Evolutionary conservation across 2,888 invertebrate species (phyloP), one percentile per base, ranked within the genome.

Genomic region (Trichopoda pennipes): DNA sequence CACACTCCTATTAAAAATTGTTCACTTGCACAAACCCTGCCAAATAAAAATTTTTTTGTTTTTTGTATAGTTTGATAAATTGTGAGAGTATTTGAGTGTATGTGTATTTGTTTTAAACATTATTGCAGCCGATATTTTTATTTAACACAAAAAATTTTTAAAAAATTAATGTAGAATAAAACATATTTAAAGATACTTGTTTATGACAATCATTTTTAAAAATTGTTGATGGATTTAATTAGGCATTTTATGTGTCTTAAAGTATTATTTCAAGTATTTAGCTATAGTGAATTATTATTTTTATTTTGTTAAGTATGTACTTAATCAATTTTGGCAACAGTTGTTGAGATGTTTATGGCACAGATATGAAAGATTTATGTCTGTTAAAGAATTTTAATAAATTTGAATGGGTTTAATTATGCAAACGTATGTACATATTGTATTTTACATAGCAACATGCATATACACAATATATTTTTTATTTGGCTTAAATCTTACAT

Each of bases 181-280:
- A 53, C 53, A 17, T 61, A 56, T 74, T 64, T 64, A 55, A 21
- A 56, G 35, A 12, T 47, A 8, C 60, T 51, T 49, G 32, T 58
- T 44, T 44, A 69, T 70, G 56, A 56, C 49, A 63, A 61, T n/a
- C n/a, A 75, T 44, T 12, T 75, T 8, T 47, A 19, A 60, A 68
- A 60, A 66, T 63, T 17, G 72, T 66, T 81, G 72, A 76, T 55
- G 60, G 64, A 64, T 61, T 66, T 70, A 81, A 81, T 81, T 76
- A 42, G 42, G 72, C 76, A 81, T 81, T 61, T 72, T 38, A 76
- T 72, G 60, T 80, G 23, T 19, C 17, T 38, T 10, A 44, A 16
- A 64, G 51, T 4, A 75, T 49, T 55, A 51, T 38, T 47, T 49
- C 32, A 21, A 19, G 42, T 19, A 16, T 60, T 72, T 16, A 56